Percentiles rank a stretch among this genome's conserved stretches.
Conservation (phyloP, 2,888 invertebrate genomes). For the Harpagoxenus sublaevis region DNA sequence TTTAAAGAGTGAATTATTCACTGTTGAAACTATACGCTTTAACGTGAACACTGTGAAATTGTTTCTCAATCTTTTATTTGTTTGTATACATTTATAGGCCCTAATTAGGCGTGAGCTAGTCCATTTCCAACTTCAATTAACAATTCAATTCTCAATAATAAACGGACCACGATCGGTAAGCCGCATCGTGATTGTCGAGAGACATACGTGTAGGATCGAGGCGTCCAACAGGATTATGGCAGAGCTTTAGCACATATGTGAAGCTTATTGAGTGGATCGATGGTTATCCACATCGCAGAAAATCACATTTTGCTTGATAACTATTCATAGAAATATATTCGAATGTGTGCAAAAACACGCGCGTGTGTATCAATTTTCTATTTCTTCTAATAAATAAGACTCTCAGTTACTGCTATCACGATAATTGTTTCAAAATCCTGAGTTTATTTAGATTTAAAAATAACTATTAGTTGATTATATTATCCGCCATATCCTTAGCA, state of each 20-base stretch:
- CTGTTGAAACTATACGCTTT: not conserved
- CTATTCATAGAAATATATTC: not conserved
- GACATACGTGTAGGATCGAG: constrained; percentile 63
- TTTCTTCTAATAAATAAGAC: not conserved
- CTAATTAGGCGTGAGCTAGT: constrained; percentile 77
- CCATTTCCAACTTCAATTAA: constrained; percentile 72
- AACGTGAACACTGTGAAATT: not conserved
- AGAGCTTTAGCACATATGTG: constrained; percentile 7
- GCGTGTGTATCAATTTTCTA: not conserved
- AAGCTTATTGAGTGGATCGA: not conserved
- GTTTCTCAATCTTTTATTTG: constrained; percentile 74
- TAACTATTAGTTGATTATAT: not conserved
- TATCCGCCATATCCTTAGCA: constrained; percentile 9
- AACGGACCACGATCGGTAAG: constrained; percentile 71
- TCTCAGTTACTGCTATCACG: not conserved
- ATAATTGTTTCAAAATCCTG: not conserved
- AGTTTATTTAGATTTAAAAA: not conserved
- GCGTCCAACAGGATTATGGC: constrained; percentile 42
- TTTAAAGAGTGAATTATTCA: not conserved
- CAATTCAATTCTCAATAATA: constrained; percentile 75
- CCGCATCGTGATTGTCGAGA: constrained; percentile 68
- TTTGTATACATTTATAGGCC: constrained; percentile 76
- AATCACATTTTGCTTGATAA: constrained; percentile 29
- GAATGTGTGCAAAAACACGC: not conserved
- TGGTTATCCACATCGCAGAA: not conserved